Conservation (phyloP, 2,113 vertebrate species). For the Megaceryle torquata region DNA sequence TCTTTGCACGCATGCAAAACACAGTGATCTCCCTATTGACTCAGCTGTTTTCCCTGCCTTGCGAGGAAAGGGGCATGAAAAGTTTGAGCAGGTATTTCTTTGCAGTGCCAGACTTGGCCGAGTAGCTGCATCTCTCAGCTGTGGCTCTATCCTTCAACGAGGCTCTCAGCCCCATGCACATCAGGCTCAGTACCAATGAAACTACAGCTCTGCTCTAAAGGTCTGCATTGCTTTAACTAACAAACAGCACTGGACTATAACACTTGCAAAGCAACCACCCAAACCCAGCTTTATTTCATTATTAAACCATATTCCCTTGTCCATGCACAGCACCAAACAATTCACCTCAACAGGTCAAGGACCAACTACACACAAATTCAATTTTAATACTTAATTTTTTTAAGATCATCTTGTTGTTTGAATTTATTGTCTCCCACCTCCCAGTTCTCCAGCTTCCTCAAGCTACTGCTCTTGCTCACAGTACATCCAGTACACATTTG, state of each 20-base stretch:
- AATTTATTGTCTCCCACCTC: not conserved
- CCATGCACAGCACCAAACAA: not conserved
- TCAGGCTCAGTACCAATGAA: not conserved
- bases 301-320: not conserved
- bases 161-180: not conserved
- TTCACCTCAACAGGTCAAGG: not conserved
- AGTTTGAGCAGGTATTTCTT: not conserved
- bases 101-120: not conserved
- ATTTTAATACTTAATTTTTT: not conserved
- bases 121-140: not conserved
- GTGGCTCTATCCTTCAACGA: not conserved
- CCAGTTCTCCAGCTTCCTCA: not conserved
- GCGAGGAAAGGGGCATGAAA: accelerated
- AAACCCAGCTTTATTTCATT: not conserved
- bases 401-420: not conserved
- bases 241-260: not conserved
- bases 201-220: not conserved
- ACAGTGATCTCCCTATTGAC: not conserved
- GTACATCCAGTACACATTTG: not conserved
- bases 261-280: not conserved
- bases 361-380: not conserved
- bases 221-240: not conserved
- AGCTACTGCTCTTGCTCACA: not conserved
- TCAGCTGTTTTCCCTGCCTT: not conserved
- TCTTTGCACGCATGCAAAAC: not conserved